A percentile compares a stretch with the other conserved stretches of the same genome.
phyloP scores from a whole-genome alignment of 23 tunicate genomes.

The Ascidia mentula region DNA sequence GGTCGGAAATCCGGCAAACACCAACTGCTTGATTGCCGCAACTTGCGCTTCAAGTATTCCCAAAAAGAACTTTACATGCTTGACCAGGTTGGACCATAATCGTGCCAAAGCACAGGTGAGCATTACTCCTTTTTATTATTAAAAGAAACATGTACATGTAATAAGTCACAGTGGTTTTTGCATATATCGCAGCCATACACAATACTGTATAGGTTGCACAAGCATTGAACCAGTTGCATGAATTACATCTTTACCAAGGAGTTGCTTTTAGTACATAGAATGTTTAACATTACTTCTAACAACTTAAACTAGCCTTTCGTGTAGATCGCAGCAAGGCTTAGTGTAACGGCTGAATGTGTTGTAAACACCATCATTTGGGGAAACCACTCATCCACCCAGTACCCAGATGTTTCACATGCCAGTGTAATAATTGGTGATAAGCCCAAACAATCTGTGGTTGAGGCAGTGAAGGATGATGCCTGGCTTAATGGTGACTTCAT shows the following conservation, averaged over 20 bases:
- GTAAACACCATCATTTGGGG: constrained; percentile 94
- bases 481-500: constrained; percentile 95
- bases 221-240: no score
- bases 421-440: constrained; percentile 39
- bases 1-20: constrained; percentile 99
- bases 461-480: constrained; percentile 85
- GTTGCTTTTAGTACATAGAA: neutral
- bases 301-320: neutral
- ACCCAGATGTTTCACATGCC: constrained; percentile 89
- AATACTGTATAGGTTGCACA: no score
- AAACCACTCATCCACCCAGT: constrained; percentile 98
- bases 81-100: constrained; percentile 94
- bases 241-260: no score
- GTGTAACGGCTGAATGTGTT: constrained; percentile 62
- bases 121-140: neutral
- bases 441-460: constrained; percentile 29
- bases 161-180: no score
- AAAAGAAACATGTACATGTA: no score
- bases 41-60: constrained; percentile 90
- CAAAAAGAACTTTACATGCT: constrained; percentile 75
- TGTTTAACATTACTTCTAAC: neutral
- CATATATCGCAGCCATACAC: no score
- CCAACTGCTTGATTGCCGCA: constrained; percentile 88
- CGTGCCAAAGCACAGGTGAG: constrained; percentile 89
- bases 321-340: constrained; percentile 75